phyloP scores from a whole-genome alignment of 2,113 vertebrate species.

The Bambusicola thoracicus region DNA sequence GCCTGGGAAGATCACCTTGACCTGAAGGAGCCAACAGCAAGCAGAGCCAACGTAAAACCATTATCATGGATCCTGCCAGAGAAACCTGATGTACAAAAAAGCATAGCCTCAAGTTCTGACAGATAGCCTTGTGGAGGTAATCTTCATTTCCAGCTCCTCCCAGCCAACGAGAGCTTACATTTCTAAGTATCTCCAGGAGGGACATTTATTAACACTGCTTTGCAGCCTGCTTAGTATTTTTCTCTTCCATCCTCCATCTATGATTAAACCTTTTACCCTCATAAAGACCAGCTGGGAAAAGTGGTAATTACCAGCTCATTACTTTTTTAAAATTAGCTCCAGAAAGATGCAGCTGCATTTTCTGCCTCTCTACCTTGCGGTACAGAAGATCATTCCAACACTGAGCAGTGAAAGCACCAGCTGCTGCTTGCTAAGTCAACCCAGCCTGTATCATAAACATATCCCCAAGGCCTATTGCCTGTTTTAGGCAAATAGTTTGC shows the following conservation, averaged over 20 bases:
- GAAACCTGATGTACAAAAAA: neutral
- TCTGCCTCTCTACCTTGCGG: conserved; percentile 30
- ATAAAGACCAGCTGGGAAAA: conserved; percentile 50
- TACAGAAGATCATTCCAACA: conserved; percentile 22
- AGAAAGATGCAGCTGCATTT: conserved; percentile 59
- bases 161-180: neutral
- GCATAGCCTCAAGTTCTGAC: neutral
- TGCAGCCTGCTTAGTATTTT: neutral
- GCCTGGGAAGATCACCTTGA: neutral
- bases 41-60: neutral
- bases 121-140: neutral
- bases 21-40: accelerated
- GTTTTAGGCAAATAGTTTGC: conserved; percentile 47
- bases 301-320: conserved; percentile 39
- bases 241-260: neutral
- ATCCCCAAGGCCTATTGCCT: conserved; percentile 36
- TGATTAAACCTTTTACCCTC: conserved; percentile 40
- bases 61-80: neutral
- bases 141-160: neutral
- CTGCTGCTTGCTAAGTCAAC: conserved; percentile 57
- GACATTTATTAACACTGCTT: neutral
- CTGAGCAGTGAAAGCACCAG: conserved; percentile 44
- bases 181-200: neutral
- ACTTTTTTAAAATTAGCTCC: conserved; percentile 39
- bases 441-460: conserved; percentile 26